phyloP scores from a whole-genome alignment of 2,797 vertebrate species.

The Malacoraja senta region DNA sequence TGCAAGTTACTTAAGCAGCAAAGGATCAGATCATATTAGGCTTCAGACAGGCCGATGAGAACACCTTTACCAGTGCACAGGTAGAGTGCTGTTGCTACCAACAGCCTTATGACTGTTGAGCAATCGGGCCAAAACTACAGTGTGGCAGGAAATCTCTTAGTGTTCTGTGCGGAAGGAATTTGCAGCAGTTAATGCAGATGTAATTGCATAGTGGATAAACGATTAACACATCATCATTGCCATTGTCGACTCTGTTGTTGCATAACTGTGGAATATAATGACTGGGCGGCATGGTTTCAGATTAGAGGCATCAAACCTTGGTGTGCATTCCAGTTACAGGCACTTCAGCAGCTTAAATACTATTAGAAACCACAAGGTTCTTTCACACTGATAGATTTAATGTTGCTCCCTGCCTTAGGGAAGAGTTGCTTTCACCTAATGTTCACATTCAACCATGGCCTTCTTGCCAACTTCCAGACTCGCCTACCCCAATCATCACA shows the following conservation, averaged over 20 bases:
- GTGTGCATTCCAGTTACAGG: not conserved
- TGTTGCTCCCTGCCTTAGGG: not conserved
- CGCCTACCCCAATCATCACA: not conserved
- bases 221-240: constrained; percentile 15
- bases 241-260: not conserved
- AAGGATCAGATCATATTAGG: not conserved
- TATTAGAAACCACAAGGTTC: not conserved
- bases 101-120: not conserved
- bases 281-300: not conserved
- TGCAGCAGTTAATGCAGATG: not conserved
- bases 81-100: not conserved
- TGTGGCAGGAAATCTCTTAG: not conserved
- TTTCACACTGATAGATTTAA: not conserved
- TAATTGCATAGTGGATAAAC: not conserved
- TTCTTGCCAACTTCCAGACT: not conserved
- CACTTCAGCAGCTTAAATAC: not conserved
- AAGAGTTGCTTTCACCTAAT: not conserved
- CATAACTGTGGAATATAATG: not conserved
- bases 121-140: not conserved
- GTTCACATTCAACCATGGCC: not conserved
- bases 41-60: not conserved
- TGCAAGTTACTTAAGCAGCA: not conserved
- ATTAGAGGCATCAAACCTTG: not conserved
- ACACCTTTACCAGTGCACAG: not conserved
- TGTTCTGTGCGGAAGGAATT: not conserved